Percentiles rank a stretch among this genome's conserved stretches.
These are phyloP conservation scores for Phalanger gymnotis DNA, from an alignment of 2,797 vertebrate genomes.

Conservation along the genomic window DNA sequence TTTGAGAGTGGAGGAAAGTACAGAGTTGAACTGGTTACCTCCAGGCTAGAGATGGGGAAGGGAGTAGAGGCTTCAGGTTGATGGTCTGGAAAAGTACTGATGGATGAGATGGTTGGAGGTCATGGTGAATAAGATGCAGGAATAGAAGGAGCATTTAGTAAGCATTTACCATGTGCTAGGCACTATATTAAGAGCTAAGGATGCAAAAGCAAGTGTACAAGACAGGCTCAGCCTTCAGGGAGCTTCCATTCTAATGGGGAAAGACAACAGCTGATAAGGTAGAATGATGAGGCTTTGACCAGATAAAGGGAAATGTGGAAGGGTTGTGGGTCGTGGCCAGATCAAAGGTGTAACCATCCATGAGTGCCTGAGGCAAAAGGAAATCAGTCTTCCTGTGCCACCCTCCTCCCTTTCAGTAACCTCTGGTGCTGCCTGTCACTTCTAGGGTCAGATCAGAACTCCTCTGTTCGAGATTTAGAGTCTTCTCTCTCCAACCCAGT, in stretches of 20 bases:
- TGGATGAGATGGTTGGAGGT: not conserved
- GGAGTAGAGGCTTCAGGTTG: no score
- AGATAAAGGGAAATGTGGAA: not conserved
- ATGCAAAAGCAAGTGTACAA: not conserved
- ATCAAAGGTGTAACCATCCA: not conserved
- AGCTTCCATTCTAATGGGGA: not conserved
- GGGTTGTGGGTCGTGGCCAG: not conserved
- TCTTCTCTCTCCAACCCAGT: not conserved
- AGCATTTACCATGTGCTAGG: not conserved
- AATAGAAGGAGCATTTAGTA: not conserved
- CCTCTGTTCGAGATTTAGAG: not conserved
- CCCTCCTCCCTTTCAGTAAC: not conserved
- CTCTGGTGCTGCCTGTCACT: not conserved
- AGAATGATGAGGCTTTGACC: not conserved
- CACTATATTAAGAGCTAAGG: not conserved
- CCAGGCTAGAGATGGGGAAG: no score
- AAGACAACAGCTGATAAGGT: not conserved
- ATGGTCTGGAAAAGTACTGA: not conserved
- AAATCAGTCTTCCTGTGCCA: not conserved
- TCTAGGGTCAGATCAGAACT: not conserved
- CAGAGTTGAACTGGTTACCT: not conserved
- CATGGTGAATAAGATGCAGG: not conserved
- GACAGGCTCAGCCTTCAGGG: accelerated
- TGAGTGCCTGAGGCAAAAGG: not conserved
- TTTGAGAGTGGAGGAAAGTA: not conserved